These are phyloP conservation scores for Metaphire vulgaris DNA, from an alignment of 1,140 invertebrate genomes.

Conservation along the genomic window DNA sequence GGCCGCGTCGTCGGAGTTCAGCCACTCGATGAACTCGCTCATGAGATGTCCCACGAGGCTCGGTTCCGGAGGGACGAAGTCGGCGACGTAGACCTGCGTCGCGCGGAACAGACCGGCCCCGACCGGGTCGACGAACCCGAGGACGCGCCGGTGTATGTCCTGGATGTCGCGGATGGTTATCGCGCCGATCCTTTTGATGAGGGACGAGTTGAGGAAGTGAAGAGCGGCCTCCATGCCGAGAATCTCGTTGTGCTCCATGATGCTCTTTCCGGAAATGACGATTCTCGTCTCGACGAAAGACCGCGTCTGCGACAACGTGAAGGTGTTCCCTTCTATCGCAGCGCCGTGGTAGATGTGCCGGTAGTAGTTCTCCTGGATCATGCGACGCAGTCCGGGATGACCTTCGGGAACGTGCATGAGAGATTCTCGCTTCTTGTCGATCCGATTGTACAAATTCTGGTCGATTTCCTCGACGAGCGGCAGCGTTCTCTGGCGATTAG, in stretches of 20 bases:
- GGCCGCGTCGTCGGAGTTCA: conserved; percentile 73
- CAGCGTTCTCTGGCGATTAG: conserved; percentile 73
- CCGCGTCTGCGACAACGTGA: conserved; percentile 85
- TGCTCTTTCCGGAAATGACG: conserved; percentile 85
- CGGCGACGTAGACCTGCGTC: conserved; percentile 76
- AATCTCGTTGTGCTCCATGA: conserved; percentile 89
- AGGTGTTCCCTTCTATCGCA: conserved; percentile 94
- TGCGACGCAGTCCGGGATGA: conserved; percentile 69
- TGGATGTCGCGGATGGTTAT: conserved; percentile 79
- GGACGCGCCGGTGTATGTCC: conserved; percentile 81
- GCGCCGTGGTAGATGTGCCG: conserved; percentile 95
- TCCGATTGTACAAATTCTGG: conserved; percentile 65
- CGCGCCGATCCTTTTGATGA: conserved; percentile 61
- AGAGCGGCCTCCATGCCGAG: conserved; percentile 77
- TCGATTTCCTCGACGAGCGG: conserved; percentile 86
- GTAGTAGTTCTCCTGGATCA: conserved; percentile 90
- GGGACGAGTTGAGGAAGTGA: conserved; percentile 87
- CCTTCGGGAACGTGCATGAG: conserved; percentile 73
- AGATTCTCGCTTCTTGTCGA: conserved; percentile 77
- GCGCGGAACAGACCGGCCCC: conserved; percentile 53
- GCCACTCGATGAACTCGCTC: conserved; percentile 80
- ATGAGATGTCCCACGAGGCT: conserved; percentile 72
- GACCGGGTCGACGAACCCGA: conserved; percentile 75
- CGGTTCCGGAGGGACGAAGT: conserved; percentile 79
- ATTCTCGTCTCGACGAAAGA: conserved; percentile 86